Percentiles rank a stretch among this genome's conserved stretches.
Conservation (phyloP, 2,113 vertebrate genomes). For the Pyrgilauda ruficollis region DNA sequence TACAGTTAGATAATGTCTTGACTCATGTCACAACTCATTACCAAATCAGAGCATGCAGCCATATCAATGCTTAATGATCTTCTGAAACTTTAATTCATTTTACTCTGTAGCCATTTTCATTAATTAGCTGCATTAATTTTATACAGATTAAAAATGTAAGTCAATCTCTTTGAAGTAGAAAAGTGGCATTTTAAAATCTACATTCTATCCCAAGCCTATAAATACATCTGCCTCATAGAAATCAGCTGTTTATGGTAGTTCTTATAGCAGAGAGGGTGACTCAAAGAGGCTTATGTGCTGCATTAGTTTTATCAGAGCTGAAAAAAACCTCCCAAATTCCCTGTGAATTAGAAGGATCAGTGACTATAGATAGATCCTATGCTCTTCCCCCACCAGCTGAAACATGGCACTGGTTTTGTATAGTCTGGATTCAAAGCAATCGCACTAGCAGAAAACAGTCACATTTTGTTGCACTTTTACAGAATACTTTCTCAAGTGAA, state of each 20-base stretch:
- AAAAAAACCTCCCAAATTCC: not conserved
- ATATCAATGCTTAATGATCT: not conserved
- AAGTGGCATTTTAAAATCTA: constrained; percentile 29
- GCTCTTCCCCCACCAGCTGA: not conserved
- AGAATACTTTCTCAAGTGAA: not conserved
- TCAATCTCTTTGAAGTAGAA: not conserved
- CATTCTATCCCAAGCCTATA: constrained; percentile 39
- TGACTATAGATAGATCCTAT: constrained; percentile 5
- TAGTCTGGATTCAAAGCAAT: not conserved
- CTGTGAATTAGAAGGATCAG: constrained; percentile 21
- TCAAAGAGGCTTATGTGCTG: constrained; percentile 46
- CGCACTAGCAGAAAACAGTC: not conserved
- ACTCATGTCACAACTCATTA: not conserved
- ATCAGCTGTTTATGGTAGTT: constrained; percentile 45
- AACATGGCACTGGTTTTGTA: not conserved
- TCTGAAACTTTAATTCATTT: constrained; percentile 27
- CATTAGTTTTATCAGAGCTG: constrained; percentile 44
- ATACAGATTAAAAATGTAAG: constrained; percentile 16
- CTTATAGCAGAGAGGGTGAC: constrained; percentile 42
- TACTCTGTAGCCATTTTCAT: not conserved
- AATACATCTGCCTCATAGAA: constrained; percentile 40
- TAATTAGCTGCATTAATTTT: constrained; percentile 41
- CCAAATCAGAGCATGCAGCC: not conserved
- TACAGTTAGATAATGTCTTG: not conserved
- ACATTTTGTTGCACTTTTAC: not conserved